These are phyloP conservation scores for Trichogramma evanescens DNA, from an alignment of 2,888 invertebrate species.

Conservation along the genomic window DNA sequence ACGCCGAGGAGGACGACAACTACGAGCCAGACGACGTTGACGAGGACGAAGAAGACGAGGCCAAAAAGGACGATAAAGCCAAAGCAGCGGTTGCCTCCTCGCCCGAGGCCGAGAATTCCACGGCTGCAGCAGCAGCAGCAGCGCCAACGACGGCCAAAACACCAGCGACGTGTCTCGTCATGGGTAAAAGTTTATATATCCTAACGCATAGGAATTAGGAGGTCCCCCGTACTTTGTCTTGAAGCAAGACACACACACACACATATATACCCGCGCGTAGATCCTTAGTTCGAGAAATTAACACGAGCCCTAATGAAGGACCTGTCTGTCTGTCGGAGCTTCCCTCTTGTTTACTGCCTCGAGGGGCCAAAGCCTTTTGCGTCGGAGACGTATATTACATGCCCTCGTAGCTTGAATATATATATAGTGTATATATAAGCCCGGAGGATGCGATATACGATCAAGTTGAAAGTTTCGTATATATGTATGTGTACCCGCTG, in stretches of 20 bases:
- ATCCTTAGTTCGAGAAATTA: slow-evolving; percentile 8
- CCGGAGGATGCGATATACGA: too few species aligned
- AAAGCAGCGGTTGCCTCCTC: slow-evolving; percentile 27
- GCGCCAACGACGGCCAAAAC: slow-evolving; percentile 20
- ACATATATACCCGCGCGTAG: background rate
- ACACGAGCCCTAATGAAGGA: slow-evolving; percentile 10
- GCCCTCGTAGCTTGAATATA: too few species aligned
- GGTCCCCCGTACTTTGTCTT: slow-evolving; percentile 16
- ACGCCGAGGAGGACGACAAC: slow-evolving; percentile 1
- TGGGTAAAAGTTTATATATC: slow-evolving; percentile 29
- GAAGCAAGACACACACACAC: too few species aligned
- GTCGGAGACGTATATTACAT: too few species aligned
- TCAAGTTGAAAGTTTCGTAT: too few species aligned
- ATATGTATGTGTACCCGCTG: too few species aligned
- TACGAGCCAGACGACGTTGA: background rate
- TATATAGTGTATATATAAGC: too few species aligned
- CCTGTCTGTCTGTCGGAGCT: background rate
- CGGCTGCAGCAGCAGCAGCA: slow-evolving; percentile 25
- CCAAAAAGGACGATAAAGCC: slow-evolving; percentile 18
- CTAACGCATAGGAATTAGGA: slow-evolving; percentile 22
- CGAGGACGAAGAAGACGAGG: slow-evolving; percentile 10
- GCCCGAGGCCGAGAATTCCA: slow-evolving; percentile 24
- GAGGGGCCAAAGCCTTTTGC: too few species aligned
- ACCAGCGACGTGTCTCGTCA: slow-evolving; percentile 34
- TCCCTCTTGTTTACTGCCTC: background rate